Conservation (phyloP, 92 coral and sea anemone species). For the Anthopleura xanthogrammica region DNA sequence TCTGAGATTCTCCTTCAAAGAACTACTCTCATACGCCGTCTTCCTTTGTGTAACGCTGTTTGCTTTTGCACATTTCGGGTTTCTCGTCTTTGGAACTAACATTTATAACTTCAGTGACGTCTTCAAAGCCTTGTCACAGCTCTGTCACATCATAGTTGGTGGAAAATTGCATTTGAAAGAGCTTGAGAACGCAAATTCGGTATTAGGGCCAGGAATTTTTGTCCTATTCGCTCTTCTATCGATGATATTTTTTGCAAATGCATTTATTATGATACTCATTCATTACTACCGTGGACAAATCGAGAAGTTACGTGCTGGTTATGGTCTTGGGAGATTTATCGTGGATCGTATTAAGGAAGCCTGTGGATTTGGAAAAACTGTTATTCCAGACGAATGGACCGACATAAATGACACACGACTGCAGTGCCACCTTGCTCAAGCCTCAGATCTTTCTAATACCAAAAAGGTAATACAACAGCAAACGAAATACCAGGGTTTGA, state of each 20-base stretch:
- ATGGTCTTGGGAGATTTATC: constrained; percentile 43
- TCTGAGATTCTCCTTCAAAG: constrained; percentile 31
- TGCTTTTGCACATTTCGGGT: constrained; percentile 51
- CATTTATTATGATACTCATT: constrained; percentile 50
- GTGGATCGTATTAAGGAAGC: constrained; percentile 42
- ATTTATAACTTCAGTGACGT: constrained; percentile 9
- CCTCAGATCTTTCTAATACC: constrained; percentile 6
- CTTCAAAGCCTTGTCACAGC: constrained; percentile 18
- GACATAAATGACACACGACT: constrained; percentile 13
- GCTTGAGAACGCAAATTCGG: constrained; percentile 7
- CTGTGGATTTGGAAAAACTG: constrained; percentile 32
- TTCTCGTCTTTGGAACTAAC: constrained; percentile 47
- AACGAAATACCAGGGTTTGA: background rate
- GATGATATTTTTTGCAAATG: constrained; percentile 32
- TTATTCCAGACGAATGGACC: constrained; percentile 25
- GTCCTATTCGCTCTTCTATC: constrained; percentile 24
- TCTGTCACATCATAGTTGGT: constrained; percentile 36
- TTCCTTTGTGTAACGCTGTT: constrained; percentile 29
- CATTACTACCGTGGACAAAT: constrained; percentile 24
- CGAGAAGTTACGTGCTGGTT: constrained; percentile 6
- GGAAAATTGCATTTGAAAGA: background rate
- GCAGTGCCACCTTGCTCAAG: constrained; percentile 23
- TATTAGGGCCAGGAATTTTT: constrained; percentile 40
- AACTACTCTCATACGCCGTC: constrained; percentile 25
- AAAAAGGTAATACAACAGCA: background rate